These are phyloP conservation scores for Cololabis saira DNA, from an alignment of 2,113 vertebrate genomes.

Conservation along the genomic window DNA sequence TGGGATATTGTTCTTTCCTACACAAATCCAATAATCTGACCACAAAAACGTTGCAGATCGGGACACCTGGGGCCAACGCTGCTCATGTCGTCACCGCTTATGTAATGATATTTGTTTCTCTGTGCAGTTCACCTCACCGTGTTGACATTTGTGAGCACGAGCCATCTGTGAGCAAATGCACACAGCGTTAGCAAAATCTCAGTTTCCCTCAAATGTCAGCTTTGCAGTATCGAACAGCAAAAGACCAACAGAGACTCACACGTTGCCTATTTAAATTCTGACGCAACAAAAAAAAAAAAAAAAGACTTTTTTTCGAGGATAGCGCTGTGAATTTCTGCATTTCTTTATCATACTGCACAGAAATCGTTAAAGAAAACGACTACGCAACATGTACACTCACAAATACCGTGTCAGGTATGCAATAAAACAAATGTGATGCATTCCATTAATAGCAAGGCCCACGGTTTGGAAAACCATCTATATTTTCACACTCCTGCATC, in stretches of 20 bases:
- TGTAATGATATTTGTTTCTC: conserved; percentile 53
- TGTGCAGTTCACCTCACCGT: conserved; percentile 52
- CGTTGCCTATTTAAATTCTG: conserved; percentile 10
- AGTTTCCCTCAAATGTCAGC: conserved; percentile 56
- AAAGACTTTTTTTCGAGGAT: not conserved
- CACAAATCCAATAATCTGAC: conserved; percentile 11
- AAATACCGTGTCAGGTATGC: too few species aligned
- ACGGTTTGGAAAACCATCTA: too few species aligned
- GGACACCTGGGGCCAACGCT: conserved; percentile 57
- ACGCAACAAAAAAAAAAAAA: not conserved
- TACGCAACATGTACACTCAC: too few species aligned
- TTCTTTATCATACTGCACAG: too few species aligned
- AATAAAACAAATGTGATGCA: too few species aligned
- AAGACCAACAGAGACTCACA: conserved; percentile 22
- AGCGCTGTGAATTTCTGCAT: not conserved
- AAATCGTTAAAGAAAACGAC: too few species aligned
- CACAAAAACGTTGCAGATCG: conserved; percentile 6
- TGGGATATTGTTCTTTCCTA: conserved; percentile 17
- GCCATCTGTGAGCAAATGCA: conserved; percentile 65
- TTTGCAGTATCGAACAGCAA: not conserved
- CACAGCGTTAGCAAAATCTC: conserved; percentile 58
- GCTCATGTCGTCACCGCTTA: conserved; percentile 54
- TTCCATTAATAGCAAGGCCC: too few species aligned
- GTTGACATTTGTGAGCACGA: conserved; percentile 66
- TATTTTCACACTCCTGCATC: not conserved